These are phyloP conservation scores for Polyergus mexicanus DNA, from an alignment of 1,140 invertebrate species.

Conservation along the genomic window DNA sequence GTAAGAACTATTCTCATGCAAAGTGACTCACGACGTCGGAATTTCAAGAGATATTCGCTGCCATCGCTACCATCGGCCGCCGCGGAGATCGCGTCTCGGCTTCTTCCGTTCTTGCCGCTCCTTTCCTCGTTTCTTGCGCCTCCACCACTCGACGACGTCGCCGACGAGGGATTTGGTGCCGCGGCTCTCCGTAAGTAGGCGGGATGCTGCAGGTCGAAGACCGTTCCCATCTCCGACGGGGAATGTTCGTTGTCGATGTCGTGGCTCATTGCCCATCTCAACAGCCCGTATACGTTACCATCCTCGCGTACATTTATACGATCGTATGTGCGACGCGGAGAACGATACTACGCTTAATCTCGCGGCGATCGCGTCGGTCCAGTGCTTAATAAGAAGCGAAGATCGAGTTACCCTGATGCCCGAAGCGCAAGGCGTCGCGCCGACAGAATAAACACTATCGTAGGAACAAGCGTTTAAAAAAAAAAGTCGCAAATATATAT, in stretches of 20 bases:
- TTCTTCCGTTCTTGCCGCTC: constrained; percentile 42
- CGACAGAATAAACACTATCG: background rate
- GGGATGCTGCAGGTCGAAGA: constrained; percentile 65
- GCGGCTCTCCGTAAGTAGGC: constrained; percentile 65
- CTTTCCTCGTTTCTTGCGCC: constrained; percentile 57
- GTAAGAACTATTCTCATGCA: constrained; percentile 59
- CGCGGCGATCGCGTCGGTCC: constrained; percentile 40
- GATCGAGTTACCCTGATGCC: constrained; percentile 4
- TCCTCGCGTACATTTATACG: constrained; percentile 44
- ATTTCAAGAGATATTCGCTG: constrained; percentile 51
- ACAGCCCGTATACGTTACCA: constrained; percentile 16
- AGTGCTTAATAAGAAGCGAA: background rate
- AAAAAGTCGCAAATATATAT: background rate
- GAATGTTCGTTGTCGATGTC: constrained; percentile 62
- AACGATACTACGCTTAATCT: constrained; percentile 32
- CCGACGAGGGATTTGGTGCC: constrained; percentile 51
- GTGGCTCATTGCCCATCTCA: constrained; percentile 55
- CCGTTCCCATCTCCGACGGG: constrained; percentile 39
- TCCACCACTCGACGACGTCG: constrained; percentile 45
- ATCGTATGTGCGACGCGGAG: background rate
- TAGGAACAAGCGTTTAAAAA: constrained; percentile 4
- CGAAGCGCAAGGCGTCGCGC: background rate
- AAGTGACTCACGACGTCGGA: constrained; percentile 57
- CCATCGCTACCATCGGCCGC: constrained; percentile 40
- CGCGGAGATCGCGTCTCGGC: constrained; percentile 40